phyloP scores from a whole-genome alignment of 2,888 invertebrate genomes.

The Cataglyphis rosenhaueri region DNA sequence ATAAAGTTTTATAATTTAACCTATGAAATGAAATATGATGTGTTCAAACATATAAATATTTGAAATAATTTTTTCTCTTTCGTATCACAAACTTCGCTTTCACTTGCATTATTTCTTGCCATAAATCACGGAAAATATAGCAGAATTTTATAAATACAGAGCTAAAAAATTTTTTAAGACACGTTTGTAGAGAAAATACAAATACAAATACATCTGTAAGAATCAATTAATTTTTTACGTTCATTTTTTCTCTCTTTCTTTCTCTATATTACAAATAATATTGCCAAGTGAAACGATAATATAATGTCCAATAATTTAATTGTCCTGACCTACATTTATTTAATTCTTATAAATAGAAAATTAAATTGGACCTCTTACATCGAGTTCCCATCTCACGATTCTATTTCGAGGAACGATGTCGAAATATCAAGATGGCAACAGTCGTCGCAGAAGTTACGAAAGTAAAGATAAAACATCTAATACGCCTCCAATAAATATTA shows the following conservation, averaged over 20 bases:
- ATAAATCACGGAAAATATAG: slow-evolving; percentile 10
- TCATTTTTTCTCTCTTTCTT: neutral
- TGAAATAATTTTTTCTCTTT: slow-evolving; percentile 14
- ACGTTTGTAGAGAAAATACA: neutral
- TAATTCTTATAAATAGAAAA: slow-evolving; percentile 16
- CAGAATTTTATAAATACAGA: neutral
- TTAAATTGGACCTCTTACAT: neutral
- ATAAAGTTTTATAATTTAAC: slow-evolving; percentile 6
- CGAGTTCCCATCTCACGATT: neutral
- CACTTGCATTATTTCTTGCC: neutral
- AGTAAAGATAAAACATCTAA: slow-evolving; percentile 20
- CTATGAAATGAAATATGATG: slow-evolving; percentile 9
- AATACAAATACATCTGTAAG: neutral
- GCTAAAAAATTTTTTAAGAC: neutral
- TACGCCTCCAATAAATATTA: slow-evolving; percentile 22
- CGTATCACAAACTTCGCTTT: neutral
- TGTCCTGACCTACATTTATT: neutral
- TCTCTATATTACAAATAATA: neutral
- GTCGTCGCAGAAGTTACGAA: neutral
- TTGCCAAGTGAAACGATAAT: neutral
- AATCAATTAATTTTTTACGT: neutral
- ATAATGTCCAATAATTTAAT: neutral
- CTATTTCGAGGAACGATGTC: slow-evolving; percentile 5
- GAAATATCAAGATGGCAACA: neutral
- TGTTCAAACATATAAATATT: neutral